Conservation (phyloP, 2,113 vertebrate genomes). For the Grantiella picta region DNA sequence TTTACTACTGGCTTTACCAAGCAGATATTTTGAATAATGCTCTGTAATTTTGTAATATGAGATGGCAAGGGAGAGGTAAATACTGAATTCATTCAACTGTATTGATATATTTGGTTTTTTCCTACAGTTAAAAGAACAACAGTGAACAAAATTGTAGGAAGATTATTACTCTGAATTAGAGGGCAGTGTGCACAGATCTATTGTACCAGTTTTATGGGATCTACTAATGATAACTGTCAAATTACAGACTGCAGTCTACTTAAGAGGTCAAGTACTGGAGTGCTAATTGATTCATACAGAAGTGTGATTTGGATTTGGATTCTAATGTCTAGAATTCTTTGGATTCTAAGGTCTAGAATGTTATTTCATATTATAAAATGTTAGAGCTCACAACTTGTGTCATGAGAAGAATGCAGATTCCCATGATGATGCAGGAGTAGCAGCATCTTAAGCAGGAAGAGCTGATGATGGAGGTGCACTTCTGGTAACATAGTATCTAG, state of each 20-base stretch:
- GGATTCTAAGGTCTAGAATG: not conserved
- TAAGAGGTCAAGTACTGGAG: not conserved
- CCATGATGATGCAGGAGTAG: fast-evolving
- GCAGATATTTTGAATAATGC: not conserved
- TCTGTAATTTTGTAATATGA: not conserved
- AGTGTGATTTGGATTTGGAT: not conserved
- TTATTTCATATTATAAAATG: not conserved
- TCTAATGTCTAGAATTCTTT: not conserved
- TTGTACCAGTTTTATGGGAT: not conserved
- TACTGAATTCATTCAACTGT: not conserved
- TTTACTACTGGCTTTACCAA: not conserved
- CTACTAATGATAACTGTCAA: not conserved
- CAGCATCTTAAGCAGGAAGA: not conserved
- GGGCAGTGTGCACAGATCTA: not conserved
- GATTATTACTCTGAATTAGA: not conserved
- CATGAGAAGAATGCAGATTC: not conserved
- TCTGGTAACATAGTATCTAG: not conserved
- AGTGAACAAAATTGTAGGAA: not conserved
- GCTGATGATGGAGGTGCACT: not conserved
- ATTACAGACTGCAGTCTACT: not conserved
- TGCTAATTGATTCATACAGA: not conserved
- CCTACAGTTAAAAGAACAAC: not conserved
- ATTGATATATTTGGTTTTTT: not conserved
- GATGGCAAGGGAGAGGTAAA: not conserved
- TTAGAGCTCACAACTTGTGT: not conserved